A percentile compares a stretch with the other conserved stretches of the same genome.
Evolutionary conservation across 2,888 invertebrate genomes (phyloP).

Genomic region (Platycheirus rosarum): DNA sequence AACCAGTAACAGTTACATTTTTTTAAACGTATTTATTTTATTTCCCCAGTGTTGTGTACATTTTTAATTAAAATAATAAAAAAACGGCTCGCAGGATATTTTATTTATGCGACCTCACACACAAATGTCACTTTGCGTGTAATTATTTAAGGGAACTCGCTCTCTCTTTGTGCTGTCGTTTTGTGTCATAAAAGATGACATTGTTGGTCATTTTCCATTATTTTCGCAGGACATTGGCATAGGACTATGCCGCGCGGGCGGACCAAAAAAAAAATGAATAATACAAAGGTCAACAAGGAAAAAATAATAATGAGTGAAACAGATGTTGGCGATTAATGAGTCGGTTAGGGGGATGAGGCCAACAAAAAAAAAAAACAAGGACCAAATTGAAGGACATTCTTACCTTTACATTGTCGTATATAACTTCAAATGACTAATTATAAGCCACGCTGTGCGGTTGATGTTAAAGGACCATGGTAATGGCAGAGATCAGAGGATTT

Average conservation of each 20-base stretch:
- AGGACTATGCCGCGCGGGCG: conserved; percentile 2
- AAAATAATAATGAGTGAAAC: conserved; percentile 52
- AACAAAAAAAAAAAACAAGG: no score
- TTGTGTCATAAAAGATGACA: conserved; percentile 31
- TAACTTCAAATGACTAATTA: conserved; percentile 65
- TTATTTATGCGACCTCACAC: conserved; percentile 26
- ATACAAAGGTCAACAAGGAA: conserved; percentile 59
- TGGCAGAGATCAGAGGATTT: conserved; percentile 60
- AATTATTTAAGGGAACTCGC: conserved; percentile 32
- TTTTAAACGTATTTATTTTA: conserved; percentile 18
- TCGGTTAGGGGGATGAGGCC: neutral
- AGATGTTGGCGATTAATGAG: conserved; percentile 29
- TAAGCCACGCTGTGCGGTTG: conserved; percentile 51
- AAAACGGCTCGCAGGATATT: conserved; percentile 32
- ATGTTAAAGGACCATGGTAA: conserved; percentile 37
- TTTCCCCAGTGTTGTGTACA: conserved; percentile 31
- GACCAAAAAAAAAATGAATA: neutral
- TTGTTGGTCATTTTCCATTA: conserved; percentile 57
- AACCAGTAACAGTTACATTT: conserved; percentile 45
- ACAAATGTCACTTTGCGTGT: conserved; percentile 40
- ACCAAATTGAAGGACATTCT: neutral
- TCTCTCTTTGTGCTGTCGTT: neutral
- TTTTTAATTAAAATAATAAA: conserved; percentile 59
- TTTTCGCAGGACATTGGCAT: conserved; percentile 28
- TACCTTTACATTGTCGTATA: conserved; percentile 39